Evolutionary conservation across 1,140 invertebrate genomes (phyloP), one percentile per base, ranked within the genome.

Genomic region (Formica exsecta): DNA sequence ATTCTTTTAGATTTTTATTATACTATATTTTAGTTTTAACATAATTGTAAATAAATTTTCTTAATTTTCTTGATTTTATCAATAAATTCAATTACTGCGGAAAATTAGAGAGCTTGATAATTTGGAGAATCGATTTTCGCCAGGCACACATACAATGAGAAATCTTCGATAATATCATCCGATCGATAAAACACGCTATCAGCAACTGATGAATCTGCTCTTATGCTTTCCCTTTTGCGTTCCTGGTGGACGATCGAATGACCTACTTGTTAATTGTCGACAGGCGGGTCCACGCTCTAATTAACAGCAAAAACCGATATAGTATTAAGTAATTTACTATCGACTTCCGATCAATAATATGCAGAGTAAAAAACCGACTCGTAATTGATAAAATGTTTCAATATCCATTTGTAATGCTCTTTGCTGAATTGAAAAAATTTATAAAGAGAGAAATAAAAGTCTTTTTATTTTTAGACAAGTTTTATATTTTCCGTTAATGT

Each of bases 191-290:
- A 85, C 84, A 90, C 71, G 54, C 85, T 54, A 48, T 62, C 74
- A 76, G 75, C 70, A 83, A 51, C 74, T 68, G 25, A 68, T 41
- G 74, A 86, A 70, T 83, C 65, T 71, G 65, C 68, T 41, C 44
- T 54, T 44, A 87, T 13, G 44, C 44, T 71, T 88, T 74, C 66
- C 83, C 70, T 76, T 91, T 91, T 86, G 54, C 75, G 85, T 84
- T 85, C 84, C 65, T 66, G 25, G 9, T 64, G 83, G 85, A 90
- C 66, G 80, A 91, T 76, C 89, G 81, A 77, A 41, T 81, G 92
- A 93, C 92, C 92, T 81, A 93, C 54, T 92, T 92, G 89, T 80
- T 91, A 92, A 92, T 92, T 92, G 86, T 51, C 80, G 71, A 85
- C 73, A 64, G 88, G 79, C 75, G 59, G 70, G 38, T 29, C 65